A percentile compares a stretch with the other conserved stretches of the same genome.
These are phyloP conservation scores for Rattus rattus DNA, from an alignment of 2,113 vertebrate species.

Conservation along the genomic window DNA sequence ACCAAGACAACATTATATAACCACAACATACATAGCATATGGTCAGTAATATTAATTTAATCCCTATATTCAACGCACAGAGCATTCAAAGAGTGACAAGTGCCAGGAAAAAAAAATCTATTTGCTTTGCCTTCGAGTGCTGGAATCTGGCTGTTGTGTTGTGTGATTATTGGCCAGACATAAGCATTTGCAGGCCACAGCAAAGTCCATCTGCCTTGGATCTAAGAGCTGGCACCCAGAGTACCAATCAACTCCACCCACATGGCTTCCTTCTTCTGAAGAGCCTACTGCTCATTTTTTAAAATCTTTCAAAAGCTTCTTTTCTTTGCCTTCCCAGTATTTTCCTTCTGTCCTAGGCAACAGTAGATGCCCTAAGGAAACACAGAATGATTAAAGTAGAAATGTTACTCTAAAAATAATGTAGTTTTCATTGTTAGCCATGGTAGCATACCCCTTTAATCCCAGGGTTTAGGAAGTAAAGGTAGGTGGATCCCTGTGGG, in stretches of 20 bases:
- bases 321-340: conserved; percentile 40
- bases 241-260: conserved; percentile 58
- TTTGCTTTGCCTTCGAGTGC: conserved; percentile 51
- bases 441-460: background rate
- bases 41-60: conserved; percentile 63
- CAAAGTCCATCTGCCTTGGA: conserved; percentile 71
- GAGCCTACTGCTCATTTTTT: conserved; percentile 48
- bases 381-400: conserved; percentile 41
- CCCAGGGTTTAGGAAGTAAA: background rate
- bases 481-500: background rate
- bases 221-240: conserved; percentile 62
- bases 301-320: conserved; percentile 38
- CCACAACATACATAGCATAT: conserved; percentile 62
- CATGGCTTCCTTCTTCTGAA: conserved; percentile 48
- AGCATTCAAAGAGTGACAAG: conserved; percentile 66
- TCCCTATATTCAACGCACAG: conserved; percentile 59
- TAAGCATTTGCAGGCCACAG: conserved; percentile 57
- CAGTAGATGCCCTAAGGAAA: conserved; percentile 35
- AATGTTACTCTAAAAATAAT: conserved; percentile 27
- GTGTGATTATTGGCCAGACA: conserved; percentile 75
- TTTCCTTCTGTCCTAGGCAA: conserved; percentile 49
- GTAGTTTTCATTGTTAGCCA: conserved; percentile 30
- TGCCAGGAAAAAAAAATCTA: conserved; percentile 26
- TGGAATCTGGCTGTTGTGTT: conserved; percentile 69
- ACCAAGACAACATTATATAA: conserved; percentile 69